Evolutionary conservation across 1,140 invertebrate species (phyloP).

Genomic region (Drosophila murphyi): DNA sequence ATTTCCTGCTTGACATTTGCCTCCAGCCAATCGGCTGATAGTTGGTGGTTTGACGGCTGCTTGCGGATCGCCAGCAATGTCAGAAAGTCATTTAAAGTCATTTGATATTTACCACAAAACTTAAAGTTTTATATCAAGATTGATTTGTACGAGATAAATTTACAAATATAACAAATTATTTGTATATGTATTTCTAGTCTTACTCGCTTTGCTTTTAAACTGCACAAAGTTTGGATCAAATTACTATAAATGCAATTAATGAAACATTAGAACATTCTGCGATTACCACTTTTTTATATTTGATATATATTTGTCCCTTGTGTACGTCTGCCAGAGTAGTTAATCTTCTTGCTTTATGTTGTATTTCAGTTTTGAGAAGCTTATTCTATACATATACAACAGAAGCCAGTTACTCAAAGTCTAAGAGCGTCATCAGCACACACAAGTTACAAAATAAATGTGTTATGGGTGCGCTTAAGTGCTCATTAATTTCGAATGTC

Average conservation of each 20-base stretch:
- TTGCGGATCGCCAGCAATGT: neutral
- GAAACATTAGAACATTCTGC: too few species aligned
- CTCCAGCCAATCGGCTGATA: conserved; percentile 5
- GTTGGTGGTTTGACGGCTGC: neutral
- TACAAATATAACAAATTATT: neutral
- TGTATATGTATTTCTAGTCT: too few species aligned
- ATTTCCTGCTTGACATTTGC: conserved; percentile 54
- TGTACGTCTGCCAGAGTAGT: neutral
- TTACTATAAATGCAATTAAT: too few species aligned
- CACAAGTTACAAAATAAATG: conserved; percentile 63
- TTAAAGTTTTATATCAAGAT: neutral
- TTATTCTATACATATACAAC: conserved; percentile 1
- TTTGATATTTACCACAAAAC: conserved; percentile 30
- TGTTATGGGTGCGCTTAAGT: conserved; percentile 81
- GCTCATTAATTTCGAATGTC: conserved; percentile 79
- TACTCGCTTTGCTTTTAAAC: too few species aligned
- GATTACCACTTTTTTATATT: too few species aligned
- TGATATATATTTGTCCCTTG: too few species aligned
- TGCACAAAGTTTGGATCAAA: too few species aligned
- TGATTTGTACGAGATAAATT: neutral
- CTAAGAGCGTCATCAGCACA: conserved; percentile 31
- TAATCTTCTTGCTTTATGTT: conserved; percentile 12
- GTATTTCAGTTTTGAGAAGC: conserved; percentile 2
- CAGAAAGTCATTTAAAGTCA: conserved; percentile 49
- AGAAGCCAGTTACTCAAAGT: conserved; percentile 13